A percentile compares a stretch with the other conserved stretches of the same genome.
These are phyloP conservation scores for Kryptolebias marmoratus DNA, from an alignment of 2,113 vertebrate species.

Conservation along the genomic window DNA sequence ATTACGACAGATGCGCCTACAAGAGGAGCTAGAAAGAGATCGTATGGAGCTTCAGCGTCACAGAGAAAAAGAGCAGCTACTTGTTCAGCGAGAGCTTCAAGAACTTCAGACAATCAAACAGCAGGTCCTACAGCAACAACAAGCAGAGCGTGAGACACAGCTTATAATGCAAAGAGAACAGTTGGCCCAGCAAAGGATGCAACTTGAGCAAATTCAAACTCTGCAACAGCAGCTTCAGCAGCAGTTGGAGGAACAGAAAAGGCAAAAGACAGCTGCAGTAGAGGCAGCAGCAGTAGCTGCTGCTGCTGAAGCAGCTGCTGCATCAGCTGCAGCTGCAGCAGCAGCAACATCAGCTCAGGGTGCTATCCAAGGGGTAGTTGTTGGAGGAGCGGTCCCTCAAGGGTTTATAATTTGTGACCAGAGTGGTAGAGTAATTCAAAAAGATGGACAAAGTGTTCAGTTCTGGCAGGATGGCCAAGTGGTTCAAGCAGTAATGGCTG, in stretches of 20 bases:
- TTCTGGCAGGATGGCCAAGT: slow-evolving; percentile 87
- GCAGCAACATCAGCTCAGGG: slow-evolving; percentile 88
- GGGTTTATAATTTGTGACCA: slow-evolving; percentile 85
- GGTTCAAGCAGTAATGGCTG: slow-evolving; percentile 80
- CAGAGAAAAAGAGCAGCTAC: slow-evolving; percentile 94
- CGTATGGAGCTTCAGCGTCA: slow-evolving; percentile 93
- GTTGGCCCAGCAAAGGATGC: slow-evolving; percentile 94
- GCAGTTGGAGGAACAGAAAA: slow-evolving; percentile 96
- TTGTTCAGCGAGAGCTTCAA: slow-evolving; percentile 96
- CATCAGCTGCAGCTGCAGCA: slow-evolving; percentile 78
- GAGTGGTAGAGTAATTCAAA: slow-evolving; percentile 81
- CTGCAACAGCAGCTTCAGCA: slow-evolving; percentile 97
- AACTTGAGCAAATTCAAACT: slow-evolving; percentile 97
- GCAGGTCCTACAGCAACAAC: slow-evolving; percentile 96
- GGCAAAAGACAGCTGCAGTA: slow-evolving; percentile 89
- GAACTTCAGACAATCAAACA: slow-evolving; percentile 98
- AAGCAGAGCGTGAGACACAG: slow-evolving; percentile 93
- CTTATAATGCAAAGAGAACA: slow-evolving; percentile 96
- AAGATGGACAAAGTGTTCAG: slow-evolving; percentile 90
- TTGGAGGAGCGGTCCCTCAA: slow-evolving; percentile 72
- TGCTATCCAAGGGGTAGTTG: slow-evolving; percentile 85
- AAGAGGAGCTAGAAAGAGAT: slow-evolving; percentile 96
- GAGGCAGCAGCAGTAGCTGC: slow-evolving; percentile 85
- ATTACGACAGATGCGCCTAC: slow-evolving; percentile 90
- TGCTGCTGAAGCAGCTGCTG: slow-evolving; percentile 81